phyloP scores from a whole-genome alignment of 1,140 invertebrate species.

The Aplysia californica region DNA sequence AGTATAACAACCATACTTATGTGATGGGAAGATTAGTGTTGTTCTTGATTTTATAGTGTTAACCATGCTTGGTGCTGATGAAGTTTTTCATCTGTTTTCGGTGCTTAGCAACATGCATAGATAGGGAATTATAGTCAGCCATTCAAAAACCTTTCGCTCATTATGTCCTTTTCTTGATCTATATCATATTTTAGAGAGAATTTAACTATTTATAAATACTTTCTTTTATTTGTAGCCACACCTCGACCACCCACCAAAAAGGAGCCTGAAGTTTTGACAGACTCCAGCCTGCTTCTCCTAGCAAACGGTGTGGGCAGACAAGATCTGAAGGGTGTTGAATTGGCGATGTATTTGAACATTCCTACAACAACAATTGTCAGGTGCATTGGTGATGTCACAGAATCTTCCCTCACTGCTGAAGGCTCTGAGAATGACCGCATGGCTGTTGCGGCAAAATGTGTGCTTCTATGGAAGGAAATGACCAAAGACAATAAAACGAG shows the following conservation, averaged over 20 bases:
- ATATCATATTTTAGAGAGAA: too few relatives aligned
- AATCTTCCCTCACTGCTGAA: background rate
- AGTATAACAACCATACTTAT: too few relatives aligned
- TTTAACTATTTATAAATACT: too few relatives aligned
- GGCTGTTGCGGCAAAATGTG: constrained; percentile 29
- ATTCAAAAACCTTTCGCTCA: too few relatives aligned
- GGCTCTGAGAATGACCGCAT: constrained; percentile 6
- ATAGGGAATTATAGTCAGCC: too few relatives aligned
- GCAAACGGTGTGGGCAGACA: constrained; percentile 31
- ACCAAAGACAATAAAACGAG: constrained; percentile 31
- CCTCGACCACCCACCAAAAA: constrained; percentile 14
- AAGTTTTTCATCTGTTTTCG: too few relatives aligned
- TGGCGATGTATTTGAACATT: constrained; percentile 39
- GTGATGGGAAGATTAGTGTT: too few relatives aligned
- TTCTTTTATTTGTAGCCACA: background rate
- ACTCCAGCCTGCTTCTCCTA: constrained; percentile 23
- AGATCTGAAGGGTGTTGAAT: constrained; percentile 18
- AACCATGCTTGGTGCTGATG: too few relatives aligned
- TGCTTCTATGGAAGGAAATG: constrained; percentile 33
- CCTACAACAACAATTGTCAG: constrained; percentile 36
- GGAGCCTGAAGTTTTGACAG: constrained; percentile 29
- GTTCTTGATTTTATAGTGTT: too few relatives aligned
- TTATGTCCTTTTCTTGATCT: too few relatives aligned
- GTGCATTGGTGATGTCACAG: constrained; percentile 10
- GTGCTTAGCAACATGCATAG: too few relatives aligned